A percentile compares a stretch with the other conserved stretches of the same genome.
These are phyloP conservation scores for Microctonus brassicae DNA, from an alignment of 2,888 invertebrate genomes.

Conservation along the genomic window DNA sequence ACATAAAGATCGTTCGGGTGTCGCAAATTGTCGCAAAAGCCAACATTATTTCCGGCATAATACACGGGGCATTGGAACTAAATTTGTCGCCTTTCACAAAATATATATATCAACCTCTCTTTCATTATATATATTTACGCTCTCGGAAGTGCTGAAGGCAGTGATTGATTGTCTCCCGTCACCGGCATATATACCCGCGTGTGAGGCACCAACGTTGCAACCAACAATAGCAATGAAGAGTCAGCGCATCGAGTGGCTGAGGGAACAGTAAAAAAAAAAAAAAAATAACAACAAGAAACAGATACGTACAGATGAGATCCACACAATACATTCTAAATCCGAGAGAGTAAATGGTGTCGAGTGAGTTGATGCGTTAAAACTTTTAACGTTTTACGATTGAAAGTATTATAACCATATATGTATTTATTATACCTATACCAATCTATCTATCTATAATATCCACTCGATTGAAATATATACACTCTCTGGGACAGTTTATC, in stretches of 20 bases:
- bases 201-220: slow-evolving; percentile 44
- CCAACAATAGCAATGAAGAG: slow-evolving; percentile 65
- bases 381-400: neutral
- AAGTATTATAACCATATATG: neutral
- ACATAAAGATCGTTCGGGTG: neutral
- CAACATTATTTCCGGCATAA: slow-evolving; percentile 11
- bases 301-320: neutral
- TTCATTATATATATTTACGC: slow-evolving; percentile 53
- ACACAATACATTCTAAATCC: neutral
- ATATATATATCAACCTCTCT: slow-evolving; percentile 41
- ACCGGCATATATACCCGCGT: slow-evolving; percentile 56
- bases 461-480: neutral
- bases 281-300: too few species aligned
- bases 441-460: too few species aligned
- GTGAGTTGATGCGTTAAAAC: neutral
- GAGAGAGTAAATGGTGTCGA: neutral
- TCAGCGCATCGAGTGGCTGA: slow-evolving; percentile 27
- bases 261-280: neutral
- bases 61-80: neutral
- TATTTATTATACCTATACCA: too few species aligned
- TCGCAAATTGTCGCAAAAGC: slow-evolving; percentile 16
- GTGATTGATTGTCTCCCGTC: slow-evolving; percentile 69
- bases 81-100: slow-evolving; percentile 19
- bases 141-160: slow-evolving; percentile 43
- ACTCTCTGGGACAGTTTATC: neutral